Conservation (phyloP, 2,888 invertebrate genomes). For the Cinara cedri region DNA sequence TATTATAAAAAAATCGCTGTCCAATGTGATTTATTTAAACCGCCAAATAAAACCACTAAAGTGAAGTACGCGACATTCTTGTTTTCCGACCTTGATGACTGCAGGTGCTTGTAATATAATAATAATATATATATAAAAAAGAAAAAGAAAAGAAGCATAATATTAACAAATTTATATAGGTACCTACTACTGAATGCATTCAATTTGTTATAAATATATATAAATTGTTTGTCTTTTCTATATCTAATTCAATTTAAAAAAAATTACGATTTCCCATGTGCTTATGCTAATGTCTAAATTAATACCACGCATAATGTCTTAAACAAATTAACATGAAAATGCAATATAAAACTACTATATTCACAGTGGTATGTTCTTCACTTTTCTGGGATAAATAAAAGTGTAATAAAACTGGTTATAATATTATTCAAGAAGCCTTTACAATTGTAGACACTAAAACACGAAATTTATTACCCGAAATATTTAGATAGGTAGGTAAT, state of each 20-base stretch:
- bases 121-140: neutral
- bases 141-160: neutral
- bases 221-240: neutral
- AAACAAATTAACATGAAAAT: constrained; percentile 48
- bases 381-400: neutral
- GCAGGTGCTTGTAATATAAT: constrained; percentile 1
- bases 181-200: neutral
- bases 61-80: constrained; percentile 36
- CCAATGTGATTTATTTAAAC: constrained; percentile 43
- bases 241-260: constrained; percentile 29
- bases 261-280: constrained; percentile 3
- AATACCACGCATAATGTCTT: constrained; percentile 40
- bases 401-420: constrained; percentile 44
- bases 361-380: neutral
- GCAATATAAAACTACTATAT: constrained; percentile 32
- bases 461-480: constrained; percentile 33
- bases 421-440: constrained; percentile 37
- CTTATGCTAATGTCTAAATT: constrained; percentile 42
- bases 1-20: constrained; percentile 24
- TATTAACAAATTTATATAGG: neutral
- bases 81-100: constrained; percentile 41
- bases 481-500: too few relatives aligned
- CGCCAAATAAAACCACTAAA: constrained; percentile 39
- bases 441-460: constrained; percentile 29
- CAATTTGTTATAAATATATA: constrained; percentile 19